Percentiles rank a stretch among this genome's conserved stretches.
These are phyloP conservation scores for Megaustenia siamemsis DNA, from an alignment of 2,888 invertebrate genomes.

Conservation along the genomic window DNA sequence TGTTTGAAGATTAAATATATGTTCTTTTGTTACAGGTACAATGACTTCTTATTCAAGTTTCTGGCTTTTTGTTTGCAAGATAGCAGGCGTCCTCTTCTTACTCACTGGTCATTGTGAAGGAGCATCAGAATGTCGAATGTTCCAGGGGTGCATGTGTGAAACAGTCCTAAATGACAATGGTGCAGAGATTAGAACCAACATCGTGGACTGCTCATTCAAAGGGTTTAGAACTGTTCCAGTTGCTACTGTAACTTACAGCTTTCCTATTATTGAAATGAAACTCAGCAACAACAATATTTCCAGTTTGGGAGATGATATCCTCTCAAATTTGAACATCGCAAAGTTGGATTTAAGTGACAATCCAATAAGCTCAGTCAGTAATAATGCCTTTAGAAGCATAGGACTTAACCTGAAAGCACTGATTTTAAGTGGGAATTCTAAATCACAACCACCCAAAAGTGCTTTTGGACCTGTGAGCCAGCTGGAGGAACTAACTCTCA, in stretches of 20 bases:
- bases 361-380: constrained; percentile 11
- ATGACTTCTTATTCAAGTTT: background rate
- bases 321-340: constrained; percentile 7
- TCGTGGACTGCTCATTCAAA: constrained; percentile 21
- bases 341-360: constrained; percentile 33
- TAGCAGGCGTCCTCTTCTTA: background rate
- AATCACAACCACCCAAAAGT: background rate
- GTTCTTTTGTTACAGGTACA: background rate
- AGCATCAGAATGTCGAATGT: background rate
- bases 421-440: constrained; percentile 21
- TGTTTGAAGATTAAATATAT: too few relatives aligned
- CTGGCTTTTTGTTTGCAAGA: background rate
- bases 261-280: constrained; percentile 9
- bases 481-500: constrained; percentile 40
- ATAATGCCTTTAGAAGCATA: background rate
- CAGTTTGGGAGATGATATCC: background rate
- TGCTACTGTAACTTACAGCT: background rate
- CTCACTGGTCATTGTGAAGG: background rate
- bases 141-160: background rate
- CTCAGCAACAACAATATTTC: constrained; percentile 39
- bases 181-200: too few relatives aligned
- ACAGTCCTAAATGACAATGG: background rate
- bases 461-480: background rate
- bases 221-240: background rate
- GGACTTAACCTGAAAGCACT: background rate